Conservation (phyloP, 2,888 invertebrate genomes). For the Agrypnus murinus region DNA sequence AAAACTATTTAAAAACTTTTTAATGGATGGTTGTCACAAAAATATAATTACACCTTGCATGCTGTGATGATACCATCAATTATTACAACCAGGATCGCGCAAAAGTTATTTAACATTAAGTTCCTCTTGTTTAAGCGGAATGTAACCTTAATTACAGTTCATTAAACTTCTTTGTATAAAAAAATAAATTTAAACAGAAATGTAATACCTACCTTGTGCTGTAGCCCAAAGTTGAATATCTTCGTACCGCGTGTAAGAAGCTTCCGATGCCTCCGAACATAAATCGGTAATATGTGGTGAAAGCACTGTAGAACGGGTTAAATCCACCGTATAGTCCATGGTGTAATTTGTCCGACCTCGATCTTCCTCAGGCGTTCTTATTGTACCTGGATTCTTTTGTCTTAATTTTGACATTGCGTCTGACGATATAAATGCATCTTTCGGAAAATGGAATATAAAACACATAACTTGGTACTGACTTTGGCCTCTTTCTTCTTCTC, state of each 20-base stretch:
- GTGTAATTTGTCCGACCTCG: slow-evolving; percentile 88
- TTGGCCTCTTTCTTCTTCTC: slow-evolving; percentile 94
- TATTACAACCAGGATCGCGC: no score
- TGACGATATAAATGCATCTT: slow-evolving; percentile 95
- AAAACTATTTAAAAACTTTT: no score
- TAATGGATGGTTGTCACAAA: no score
- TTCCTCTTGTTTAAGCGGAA: no score
- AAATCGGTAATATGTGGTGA: slow-evolving; percentile 84
- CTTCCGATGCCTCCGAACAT: slow-evolving; percentile 85
- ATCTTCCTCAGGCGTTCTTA: slow-evolving; percentile 93
- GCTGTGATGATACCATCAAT: no score
- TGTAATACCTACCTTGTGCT: slow-evolving; percentile 77
- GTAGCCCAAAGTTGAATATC: slow-evolving; percentile 88
- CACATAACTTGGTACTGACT: slow-evolving; percentile 92
- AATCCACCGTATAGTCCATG: slow-evolving; percentile 87
- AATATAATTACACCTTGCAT: no score
- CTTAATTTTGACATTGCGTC: slow-evolving; percentile 97
- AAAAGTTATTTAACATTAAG: no score
- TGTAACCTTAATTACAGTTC: no score
- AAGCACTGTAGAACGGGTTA: slow-evolving; percentile 80
- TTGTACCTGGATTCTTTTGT: slow-evolving; percentile 78
- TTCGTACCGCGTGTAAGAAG: slow-evolving; percentile 84
- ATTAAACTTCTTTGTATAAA: no score
- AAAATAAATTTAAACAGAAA: no score
- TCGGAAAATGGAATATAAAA: slow-evolving; percentile 91